Evolutionary conservation across 2,113 vertebrate genomes (phyloP), one percentile per base, ranked within the genome.

Genomic region (Protobothrops flavoviridis): DNA sequence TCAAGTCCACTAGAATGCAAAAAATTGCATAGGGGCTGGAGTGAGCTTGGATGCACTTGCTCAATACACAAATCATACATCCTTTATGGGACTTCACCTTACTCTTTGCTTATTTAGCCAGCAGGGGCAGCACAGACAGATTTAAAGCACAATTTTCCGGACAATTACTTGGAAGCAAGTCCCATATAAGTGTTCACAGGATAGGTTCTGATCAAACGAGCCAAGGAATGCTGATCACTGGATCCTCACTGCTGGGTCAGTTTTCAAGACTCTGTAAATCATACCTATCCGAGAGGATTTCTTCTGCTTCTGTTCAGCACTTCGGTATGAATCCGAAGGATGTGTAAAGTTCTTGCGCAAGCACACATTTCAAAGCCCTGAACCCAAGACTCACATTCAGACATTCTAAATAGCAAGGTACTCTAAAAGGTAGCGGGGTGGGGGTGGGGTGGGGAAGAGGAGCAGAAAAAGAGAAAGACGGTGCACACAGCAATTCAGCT

Each of bases 361-460:
- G 33, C 59, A 74, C 56, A 23, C 17, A 59, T 26, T 48, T 64
- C 45, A 20, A 88, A 48, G 5, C 6, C 48, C 26, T 26, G 50
- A 29, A 81, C 87, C 33, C 33, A 43, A 74, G 59, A 24, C 29
- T 24, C 57, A 59, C 50, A 88, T 81, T 53, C 50, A 55, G 64
- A 53, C 23, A 39, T 29, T 29, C 21, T n/a, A 48, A 52, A 88
- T 20, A n/a, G 45, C 85, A 33, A 87, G 33, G 17, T 48, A n/a
- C 7, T 7, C 43, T 53, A 50, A 87, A 92, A 33, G 29, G 11
- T 24, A 39, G 1, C 4, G 33, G 20, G 69, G 29, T n/a, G 3
- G 39, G 33, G 39, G 10, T n/a, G 52, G 9, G 5, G 23, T 0
- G 4, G 17, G 29, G 6, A 0, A 13, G 4, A 7, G 23, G 11